phyloP scores from a whole-genome alignment of 1,140 invertebrate genomes.

The Platyscapa corneri region DNA sequence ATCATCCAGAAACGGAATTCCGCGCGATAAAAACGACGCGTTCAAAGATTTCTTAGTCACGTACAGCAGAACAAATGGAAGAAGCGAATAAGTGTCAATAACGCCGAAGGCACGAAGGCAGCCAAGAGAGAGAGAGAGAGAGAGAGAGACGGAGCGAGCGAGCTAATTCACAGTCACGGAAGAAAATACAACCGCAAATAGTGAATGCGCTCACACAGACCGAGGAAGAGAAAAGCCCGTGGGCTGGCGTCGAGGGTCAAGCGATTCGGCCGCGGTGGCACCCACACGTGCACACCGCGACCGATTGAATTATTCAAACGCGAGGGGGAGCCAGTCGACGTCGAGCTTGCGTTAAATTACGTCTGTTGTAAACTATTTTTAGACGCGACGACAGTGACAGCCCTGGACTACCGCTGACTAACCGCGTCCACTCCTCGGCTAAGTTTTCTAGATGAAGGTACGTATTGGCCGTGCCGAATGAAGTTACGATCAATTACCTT shows the following conservation, averaged over 20 bases:
- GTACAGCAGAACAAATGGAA: neutral
- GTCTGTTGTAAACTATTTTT: conserved; percentile 32
- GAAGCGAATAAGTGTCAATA: neutral
- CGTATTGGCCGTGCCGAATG: neutral
- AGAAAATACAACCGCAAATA: conserved; percentile 6
- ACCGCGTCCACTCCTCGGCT: no score
- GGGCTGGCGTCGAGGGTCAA: conserved; percentile 1
- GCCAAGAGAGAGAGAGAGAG: neutral
- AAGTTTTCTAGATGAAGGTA: neutral
- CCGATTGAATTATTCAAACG: conserved; percentile 46
- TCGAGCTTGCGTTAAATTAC: conserved; percentile 34
- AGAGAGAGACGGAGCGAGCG: neutral
- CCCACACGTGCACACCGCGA: neutral
- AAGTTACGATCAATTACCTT: conserved; percentile 15
- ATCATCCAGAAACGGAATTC: neutral
- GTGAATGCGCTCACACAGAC: neutral
- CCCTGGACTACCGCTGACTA: no score
- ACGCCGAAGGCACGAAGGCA: neutral
- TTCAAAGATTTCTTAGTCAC: conserved; percentile 17
- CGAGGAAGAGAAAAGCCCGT: neutral
- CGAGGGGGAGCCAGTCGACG: conserved; percentile 8
- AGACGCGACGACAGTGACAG: neutral
- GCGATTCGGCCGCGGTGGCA: conserved; percentile 12
- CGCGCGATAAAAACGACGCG: neutral
- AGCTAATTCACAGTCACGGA: neutral